Percentiles rank a stretch among this genome's conserved stretches.
Conservation (phyloP, 2,113 vertebrate genomes). For the Hydropotes inermis region DNA sequence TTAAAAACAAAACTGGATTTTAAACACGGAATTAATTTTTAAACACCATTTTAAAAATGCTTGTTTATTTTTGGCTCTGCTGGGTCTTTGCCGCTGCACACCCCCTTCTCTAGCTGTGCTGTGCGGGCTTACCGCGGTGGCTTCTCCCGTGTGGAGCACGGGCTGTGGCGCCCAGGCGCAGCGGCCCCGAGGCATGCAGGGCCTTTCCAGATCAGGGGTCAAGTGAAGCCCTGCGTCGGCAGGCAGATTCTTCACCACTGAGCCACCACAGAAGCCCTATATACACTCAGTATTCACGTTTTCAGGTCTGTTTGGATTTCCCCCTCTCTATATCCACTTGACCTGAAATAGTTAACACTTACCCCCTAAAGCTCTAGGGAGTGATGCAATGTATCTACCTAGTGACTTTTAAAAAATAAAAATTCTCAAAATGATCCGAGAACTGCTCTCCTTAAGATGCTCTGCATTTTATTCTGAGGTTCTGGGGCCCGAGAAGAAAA, state of each 20-base stretch:
- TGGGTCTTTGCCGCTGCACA: background rate
- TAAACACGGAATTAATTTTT: background rate
- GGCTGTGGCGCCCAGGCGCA: background rate
- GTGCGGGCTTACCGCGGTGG: background rate
- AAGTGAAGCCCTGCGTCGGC: background rate
- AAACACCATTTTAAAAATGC: background rate
- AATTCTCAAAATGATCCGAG: background rate
- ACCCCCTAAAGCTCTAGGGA: background rate
- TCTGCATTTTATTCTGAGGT: background rate
- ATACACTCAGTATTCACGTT: background rate
- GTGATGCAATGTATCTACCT: background rate
- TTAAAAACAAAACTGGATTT: background rate
- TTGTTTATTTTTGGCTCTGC: background rate
- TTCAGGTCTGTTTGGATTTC: background rate
- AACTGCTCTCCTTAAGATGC: background rate
- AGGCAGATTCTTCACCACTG: background rate
- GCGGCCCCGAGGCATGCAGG: background rate
- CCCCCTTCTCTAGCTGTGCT: background rate
- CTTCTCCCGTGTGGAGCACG: background rate
- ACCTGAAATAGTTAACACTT: background rate
- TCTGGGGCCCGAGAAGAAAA: background rate
- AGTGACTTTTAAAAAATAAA: background rate
- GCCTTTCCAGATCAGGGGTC: background rate
- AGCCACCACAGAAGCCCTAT: background rate
- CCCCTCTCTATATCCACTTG: background rate